Base-by-base conservation (phyloP, 2,888 invertebrate species). In the Troides helena region DNA sequence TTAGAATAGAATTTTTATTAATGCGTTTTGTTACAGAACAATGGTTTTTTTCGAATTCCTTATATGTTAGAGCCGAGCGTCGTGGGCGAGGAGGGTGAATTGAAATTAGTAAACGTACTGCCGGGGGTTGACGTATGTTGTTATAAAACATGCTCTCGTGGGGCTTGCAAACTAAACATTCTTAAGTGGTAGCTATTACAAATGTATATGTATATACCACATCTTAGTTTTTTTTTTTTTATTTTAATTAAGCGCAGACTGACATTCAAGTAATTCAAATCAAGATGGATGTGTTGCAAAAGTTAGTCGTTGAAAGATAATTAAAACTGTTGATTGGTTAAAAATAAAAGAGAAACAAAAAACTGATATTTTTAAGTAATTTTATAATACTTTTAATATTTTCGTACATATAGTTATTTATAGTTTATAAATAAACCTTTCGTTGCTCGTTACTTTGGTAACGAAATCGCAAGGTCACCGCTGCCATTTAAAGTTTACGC, bases 1-100 rank as follows among this genome's bases (percentile, higher is more conserved):
- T 92, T 91, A 92, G 90, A 92, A 92, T 91, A 88, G 88, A 86
- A 88, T 92, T 92, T 92, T 92, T 90, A 88, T 85, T 86, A 88
- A 86, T 85, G 84, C 83, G 82, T 78, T 80, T 76, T 74, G 77
- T 87, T 87, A 80, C 82, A 85, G 85, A 87, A 89, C 88, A 87
- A 90, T 90, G 79, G 85, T 81, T 85, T 81, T 85, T 86, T 84
- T 65, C 57, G 56, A 77, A 79, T 79, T 72, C 79, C 74, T 74
- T 75, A 71, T 80, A 79, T 76, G 77, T 75, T 75, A 70, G 72
- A 74, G 65, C 71, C 72, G 70, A 65, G 68, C 60, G 59, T 69
- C 58, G 69, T 68, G 64, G 68, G 66, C 53, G 67, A 59, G 71
- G 53, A 65, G 61, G 64, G 58, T 58, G 57, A 59, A 63, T 64